Base-by-base conservation (phyloP, 1,140 invertebrate genomes). In the Branchinecta lindahli region DNA sequence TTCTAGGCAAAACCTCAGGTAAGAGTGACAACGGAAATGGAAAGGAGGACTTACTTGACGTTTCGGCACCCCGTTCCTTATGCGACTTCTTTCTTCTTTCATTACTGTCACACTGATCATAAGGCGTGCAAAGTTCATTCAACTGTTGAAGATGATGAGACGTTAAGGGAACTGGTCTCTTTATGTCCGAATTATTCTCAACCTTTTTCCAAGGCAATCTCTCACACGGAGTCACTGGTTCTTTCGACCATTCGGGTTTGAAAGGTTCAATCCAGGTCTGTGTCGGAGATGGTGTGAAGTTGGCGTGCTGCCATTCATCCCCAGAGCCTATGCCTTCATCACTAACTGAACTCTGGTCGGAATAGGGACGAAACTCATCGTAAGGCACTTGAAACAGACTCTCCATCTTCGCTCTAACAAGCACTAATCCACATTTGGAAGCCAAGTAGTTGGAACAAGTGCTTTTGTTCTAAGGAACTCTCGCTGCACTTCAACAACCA, bases 141-240 rank as follows among this genome's bases (percentile, higher is more conserved):
- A 79, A 71, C 12, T 77, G 76, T 69, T 79, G 77, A 8, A 79
- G 78, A 69, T 79, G 78, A 10, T 74, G 75, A 3, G 78, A 79
- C 0, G 78, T 79, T 66, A 78, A 47, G 0, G 75, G 73, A 5
- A 72, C 52, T 15, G 52, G 52, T 61, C 52, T 61, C 18, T 61
- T 61, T 15, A 61, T 6, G 52, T 61, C 52, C 52, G 18, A 61
- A 61, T 61, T 61, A 4, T 12, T 20, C 12, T 15, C 52, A 61
- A 15, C 18, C 18, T 20, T 12, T 61, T 61, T 61, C 52, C 52
- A 61, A 61, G 52, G 52, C 18, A 61, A 61, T 61, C 33, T 33
- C 33, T 33, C 33, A 33, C 33, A 33, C 1, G 33, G 33, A 33
- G 33, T 33, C 33, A 33, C 33, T 33, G 33, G 33, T 33, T 33